Evolutionary conservation across 2,797 vertebrate genomes (phyloP), one percentile per base, ranked within the genome.

Genomic region (Heterohyrax brucei): DNA sequence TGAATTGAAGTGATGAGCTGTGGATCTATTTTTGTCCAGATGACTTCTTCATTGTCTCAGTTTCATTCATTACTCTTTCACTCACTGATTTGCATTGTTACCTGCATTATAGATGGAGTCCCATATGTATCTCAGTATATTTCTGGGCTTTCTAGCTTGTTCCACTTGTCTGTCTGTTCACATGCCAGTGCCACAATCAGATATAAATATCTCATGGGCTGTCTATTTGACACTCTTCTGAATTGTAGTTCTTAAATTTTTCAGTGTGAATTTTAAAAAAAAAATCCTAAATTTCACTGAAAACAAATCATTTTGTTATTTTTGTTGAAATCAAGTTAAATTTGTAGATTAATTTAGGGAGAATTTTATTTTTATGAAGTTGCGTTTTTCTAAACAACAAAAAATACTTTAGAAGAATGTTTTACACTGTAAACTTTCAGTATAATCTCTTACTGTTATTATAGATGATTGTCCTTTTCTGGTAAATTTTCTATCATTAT

Each of bases 191-290:
- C 3, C 14, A 16, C 16, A 72, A 39, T 39, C 18, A 16, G 14
- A 59, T 21, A 61, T 21, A 8, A 21, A 61, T 81, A 53, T 50
- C 22, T 48, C 30, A 53, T 62, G 5, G 13, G 39, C 53, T 75
- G 33, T 8, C 7, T 16, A 39, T 3, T 87, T 5, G 26, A 73
- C 26, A 48, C 16, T 56, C 85, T 73, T 81, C 80, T 44, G 26
- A 87, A 77, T 53, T 84, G 85, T 62, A 6, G 44, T 75, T 77
- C 95, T 39, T 44, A 83, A 76, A 26, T 33, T 89, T 89, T 95
- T 96, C 19, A 81, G 84, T 62, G 87, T 83, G 66, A 89, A 89
- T 30, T 79, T 95, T 62, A 86, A 92, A 97, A 86, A 92, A 97
- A 89, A 21, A 21, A 21, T 61, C 21, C 6, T 68, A 86, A 56